Base-by-base conservation (phyloP, 2,888 invertebrate genomes). In the Ferrisia virgata region DNA sequence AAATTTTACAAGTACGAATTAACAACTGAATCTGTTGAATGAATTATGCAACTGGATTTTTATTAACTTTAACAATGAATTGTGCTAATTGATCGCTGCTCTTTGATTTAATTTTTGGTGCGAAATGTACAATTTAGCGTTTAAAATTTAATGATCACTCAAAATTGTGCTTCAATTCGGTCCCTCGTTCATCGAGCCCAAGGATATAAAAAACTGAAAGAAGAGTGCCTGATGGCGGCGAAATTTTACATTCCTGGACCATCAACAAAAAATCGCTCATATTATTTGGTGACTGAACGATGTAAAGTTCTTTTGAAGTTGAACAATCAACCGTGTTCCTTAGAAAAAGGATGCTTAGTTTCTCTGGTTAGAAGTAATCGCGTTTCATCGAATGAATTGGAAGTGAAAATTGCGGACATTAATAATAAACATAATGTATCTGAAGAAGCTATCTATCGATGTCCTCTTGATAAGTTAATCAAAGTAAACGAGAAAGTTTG, bases 391-490 rank as follows among this genome's bases (percentile, higher is more conserved):
- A 36, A 36, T 18, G 33, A 76, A 4, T 18, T 76, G 36, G 86
- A 85, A 81, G 85, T 86, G 15, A 86, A 86, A 85, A 82, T 87
- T 64, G 86, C 86, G 8, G 84, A 86, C 82, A 84, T 85, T 72
- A 85, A 86, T 47, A 83, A 83, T 22, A 83, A 84, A 43, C 85
- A 85, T 84, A 69, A 85, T 82, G 79, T 85, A 31, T 84, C 82
- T 69, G 86, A 86, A 76, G 86, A 86, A 31, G 85, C 85, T 69
- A 53, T 85, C 22, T 87, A 86, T 86, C 84, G 83, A 72, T 87
- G 87, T 58, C 85, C 85, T 22, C 22, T 80, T 43, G 85, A 86
- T 11, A 82, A 85, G n/a, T 80, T 87, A 18, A 84, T 86, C 25
- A 85, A 85, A 64, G 86, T 87, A 28, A 85, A 87, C 82, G 85